phyloP scores from a whole-genome alignment of 2,888 invertebrate genomes.

The Eulithis prunata region DNA sequence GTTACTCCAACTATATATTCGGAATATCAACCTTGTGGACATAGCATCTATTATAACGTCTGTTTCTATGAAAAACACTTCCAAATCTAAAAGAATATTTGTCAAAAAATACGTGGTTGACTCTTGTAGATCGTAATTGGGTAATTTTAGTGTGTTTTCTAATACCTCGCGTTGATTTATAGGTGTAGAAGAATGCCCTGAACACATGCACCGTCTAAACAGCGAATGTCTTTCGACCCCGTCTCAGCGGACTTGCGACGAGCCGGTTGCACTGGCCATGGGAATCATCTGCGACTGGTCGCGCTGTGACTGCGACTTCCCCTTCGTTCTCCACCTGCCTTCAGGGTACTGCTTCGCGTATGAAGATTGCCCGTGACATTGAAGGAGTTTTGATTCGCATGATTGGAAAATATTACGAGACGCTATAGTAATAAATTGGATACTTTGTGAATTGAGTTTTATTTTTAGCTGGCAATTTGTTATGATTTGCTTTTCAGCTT shows the following conservation, averaged over 20 bases:
- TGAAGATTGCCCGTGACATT: conserved; percentile 68
- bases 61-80: no score
- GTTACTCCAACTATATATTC: conserved; percentile 9
- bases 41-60: not conserved
- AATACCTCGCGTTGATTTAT: conserved; percentile 19
- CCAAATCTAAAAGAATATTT: no score
- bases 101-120: no score
- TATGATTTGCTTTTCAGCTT: not conserved
- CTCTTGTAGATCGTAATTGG: not conserved
- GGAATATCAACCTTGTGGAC: not conserved
- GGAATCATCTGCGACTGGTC: conserved; percentile 75
- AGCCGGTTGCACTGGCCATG: conserved; percentile 70
- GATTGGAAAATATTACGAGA: conserved; percentile 14
- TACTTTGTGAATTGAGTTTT: conserved; percentile 9
- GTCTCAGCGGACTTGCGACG: conserved; percentile 74
- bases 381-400: conserved; percentile 34
- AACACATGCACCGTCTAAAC: conserved; percentile 70
- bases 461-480: conserved; percentile 2
- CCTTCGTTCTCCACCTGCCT: conserved; percentile 67
- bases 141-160: not conserved
- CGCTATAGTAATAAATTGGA: conserved; percentile 15
- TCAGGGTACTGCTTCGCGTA: conserved; percentile 75
- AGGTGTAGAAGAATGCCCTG: conserved; percentile 71
- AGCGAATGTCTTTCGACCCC: conserved; percentile 73
- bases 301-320: conserved; percentile 77